Conservation (phyloP, 2,797 vertebrate genomes). For the Falco berigora region DNA sequence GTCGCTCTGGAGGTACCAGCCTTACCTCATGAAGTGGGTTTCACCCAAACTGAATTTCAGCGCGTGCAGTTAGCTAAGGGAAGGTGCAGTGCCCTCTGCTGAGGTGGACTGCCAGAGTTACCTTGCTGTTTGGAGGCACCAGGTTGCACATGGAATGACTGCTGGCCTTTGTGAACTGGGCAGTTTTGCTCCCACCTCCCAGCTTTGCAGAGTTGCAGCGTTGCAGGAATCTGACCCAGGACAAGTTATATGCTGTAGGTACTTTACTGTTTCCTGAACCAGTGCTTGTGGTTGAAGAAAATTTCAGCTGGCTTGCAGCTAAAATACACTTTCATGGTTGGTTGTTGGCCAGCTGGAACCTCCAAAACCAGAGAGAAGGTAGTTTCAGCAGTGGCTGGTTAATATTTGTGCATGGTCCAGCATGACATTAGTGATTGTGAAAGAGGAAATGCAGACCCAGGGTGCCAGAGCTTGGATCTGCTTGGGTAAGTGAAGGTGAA, state of each 20-base stretch:
- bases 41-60: not conserved
- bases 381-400: not conserved
- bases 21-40: accelerated
- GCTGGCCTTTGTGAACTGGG: not conserved
- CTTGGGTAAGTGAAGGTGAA: not conserved
- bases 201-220: not conserved
- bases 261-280: not conserved
- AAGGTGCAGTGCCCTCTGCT: not conserved
- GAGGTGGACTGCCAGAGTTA: not conserved
- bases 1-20: not conserved
- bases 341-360: not conserved
- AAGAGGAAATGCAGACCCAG: not conserved
- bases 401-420: not conserved
- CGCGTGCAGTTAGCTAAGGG: not conserved
- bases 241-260: not conserved
- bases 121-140: not conserved
- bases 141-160: not conserved
- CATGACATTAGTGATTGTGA: not conserved
- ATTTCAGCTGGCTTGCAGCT: not conserved
- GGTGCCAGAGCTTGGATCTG: not conserved
- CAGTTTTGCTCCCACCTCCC: not conserved
- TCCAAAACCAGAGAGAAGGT: not conserved
- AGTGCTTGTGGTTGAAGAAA: not conserved
- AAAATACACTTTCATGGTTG: not conserved
- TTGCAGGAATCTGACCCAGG: not conserved